These are phyloP conservation scores for Cryptomyrus ogoouensis DNA, from an alignment of 2,113 vertebrate species.

Conservation along the genomic window DNA sequence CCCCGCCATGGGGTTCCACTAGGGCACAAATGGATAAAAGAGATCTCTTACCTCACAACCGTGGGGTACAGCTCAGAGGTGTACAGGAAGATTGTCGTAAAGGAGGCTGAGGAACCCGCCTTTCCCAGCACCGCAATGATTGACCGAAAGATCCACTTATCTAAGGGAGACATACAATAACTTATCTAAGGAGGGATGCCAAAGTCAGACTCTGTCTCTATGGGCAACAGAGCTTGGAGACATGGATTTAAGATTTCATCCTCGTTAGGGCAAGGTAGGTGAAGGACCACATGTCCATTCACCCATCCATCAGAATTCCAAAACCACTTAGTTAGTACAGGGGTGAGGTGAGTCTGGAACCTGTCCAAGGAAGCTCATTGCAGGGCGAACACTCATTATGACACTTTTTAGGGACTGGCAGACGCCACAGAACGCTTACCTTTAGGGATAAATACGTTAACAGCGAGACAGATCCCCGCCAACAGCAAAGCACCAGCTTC, in stretches of 20 bases:
- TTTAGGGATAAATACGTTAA: constrained; percentile 57
- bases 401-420: too few relatives aligned
- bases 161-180: constrained; percentile 35
- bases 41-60: constrained; percentile 56
- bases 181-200: background rate
- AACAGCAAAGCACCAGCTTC: constrained; percentile 39
- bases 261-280: background rate
- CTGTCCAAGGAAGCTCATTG: background rate
- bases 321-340: background rate
- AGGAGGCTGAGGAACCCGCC: constrained; percentile 60
- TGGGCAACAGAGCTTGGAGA: background rate
- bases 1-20: background rate
- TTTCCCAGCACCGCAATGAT: constrained; percentile 60
- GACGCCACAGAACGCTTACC: constrained; percentile 42
- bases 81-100: constrained; percentile 60
- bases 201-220: background rate
- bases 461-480: constrained; percentile 47
- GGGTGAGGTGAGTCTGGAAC: background rate
- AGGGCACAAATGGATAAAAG: background rate
- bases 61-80: constrained; percentile 72
- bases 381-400: background rate
- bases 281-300: background rate
- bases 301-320: background rate
- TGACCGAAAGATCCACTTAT: constrained; percentile 40
- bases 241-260: background rate